phyloP scores from a whole-genome alignment of 2,888 invertebrate species.

The Teleiodes luculella region DNA sequence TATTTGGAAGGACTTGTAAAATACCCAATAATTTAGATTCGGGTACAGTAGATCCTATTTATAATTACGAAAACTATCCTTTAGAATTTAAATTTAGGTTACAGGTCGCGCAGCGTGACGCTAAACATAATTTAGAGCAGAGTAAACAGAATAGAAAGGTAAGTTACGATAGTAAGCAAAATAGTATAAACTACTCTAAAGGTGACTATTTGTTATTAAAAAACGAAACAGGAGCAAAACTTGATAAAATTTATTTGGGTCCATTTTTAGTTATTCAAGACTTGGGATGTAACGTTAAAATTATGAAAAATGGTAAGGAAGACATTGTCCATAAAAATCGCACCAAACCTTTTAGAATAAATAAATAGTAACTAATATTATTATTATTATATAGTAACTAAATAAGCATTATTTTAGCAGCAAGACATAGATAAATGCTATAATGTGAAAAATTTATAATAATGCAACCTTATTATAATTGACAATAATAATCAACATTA shows the following conservation, averaged over 20 bases:
- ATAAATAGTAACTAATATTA: too few relatives aligned
- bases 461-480: too few relatives aligned
- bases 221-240: conserved; percentile 3
- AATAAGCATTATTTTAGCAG: too few relatives aligned
- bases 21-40: neutral
- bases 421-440: too few relatives aligned
- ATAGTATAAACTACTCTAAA: conserved; percentile 16
- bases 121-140: conserved; percentile 16
- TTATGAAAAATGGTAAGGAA: neutral
- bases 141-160: conserved; percentile 18
- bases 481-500: too few relatives aligned
- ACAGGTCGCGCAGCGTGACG: conserved; percentile 20
- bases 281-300: neutral
- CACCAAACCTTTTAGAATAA: too few relatives aligned
- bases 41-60: neutral
- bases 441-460: too few relatives aligned
- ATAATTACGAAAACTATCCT: conserved; percentile 11
- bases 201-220: neutral
- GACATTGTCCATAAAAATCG: neutral
- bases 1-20: neutral
- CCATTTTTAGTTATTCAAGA: conserved; percentile 2
- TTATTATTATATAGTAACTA: too few relatives aligned
- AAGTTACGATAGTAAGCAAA: conserved; percentile 14
- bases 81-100: conserved; percentile 22
- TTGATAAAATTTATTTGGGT: neutral